Evolutionary conservation across 64 coral and sea anemone genomes (phyloP), one percentile per base, ranked within the genome.

Genomic region (Pocillopora damicornis): DNA sequence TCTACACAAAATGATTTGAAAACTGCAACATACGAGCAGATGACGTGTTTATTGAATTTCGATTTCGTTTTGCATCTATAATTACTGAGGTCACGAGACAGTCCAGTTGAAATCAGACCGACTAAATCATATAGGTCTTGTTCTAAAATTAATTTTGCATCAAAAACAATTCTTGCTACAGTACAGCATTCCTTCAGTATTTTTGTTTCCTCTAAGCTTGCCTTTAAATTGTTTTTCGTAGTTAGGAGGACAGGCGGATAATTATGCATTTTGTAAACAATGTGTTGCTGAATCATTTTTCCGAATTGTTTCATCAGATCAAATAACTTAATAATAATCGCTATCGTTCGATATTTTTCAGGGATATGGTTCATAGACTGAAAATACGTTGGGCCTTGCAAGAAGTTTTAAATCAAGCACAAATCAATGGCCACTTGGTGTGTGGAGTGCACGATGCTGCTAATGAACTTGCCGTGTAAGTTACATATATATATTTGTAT

Each of bases 391-490:
- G 81, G 63, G 74, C 82, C 16, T 58, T 92, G 6, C 75, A 92
- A 92, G 76, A 92, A 37, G 90, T 86, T 35, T 37, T 92, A 13
- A 62, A 79, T 37, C 56, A 76, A 37, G 62, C 82, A 5, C 60
- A 79, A 71, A 76, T 9, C 10, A n/a, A 69, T n/a, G 84, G 84
- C 14, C 42, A 87, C 64, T 79, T 92, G 25, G 84, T 86, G 76
- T 69, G 74, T 12, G 84, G 82, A 2, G 84, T 87, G 4, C 90
- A 92, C 22, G 22, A 77, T 73, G 90, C 90, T 18, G 90, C 90
- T 0, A 76, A 92, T 59, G 82, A 92, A 22, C 51, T 92, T 22
- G 90, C 84, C 15, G 61, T 36, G 90, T 92, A 80, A 92, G 90
- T 83, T 30, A 30, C 30, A 30, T 30, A 30, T 30, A 30, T 30